phyloP scores from a whole-genome alignment of 1,140 invertebrate genomes.

The Ceratitis capitata region DNA sequence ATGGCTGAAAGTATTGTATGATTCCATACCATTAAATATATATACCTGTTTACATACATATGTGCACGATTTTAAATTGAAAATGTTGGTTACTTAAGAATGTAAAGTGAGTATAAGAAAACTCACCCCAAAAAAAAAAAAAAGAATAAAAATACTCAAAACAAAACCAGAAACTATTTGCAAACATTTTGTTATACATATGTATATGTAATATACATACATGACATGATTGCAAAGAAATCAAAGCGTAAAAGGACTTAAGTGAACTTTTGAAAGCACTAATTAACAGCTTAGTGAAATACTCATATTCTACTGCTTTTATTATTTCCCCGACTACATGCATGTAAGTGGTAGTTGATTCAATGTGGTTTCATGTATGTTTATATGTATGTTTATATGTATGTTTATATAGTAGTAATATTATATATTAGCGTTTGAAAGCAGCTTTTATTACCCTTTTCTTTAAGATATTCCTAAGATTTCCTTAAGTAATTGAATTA shows the following conservation, averaged over 20 bases:
- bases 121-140: neutral
- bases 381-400: neutral
- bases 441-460: neutral
- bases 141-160: neutral
- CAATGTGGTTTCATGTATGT: neutral
- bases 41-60: neutral
- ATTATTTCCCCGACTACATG: neutral
- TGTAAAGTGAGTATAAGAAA: neutral
- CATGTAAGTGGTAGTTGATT: too few relatives aligned
- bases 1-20: neutral
- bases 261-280: neutral
- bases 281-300: constrained; percentile 16
- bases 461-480: neutral
- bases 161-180: neutral
- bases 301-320: neutral
- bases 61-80: neutral
- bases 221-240: too few relatives aligned
- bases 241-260: neutral
- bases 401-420: too few relatives aligned
- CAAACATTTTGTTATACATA: too few relatives aligned
- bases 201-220: too few relatives aligned
- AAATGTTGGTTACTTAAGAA: neutral
- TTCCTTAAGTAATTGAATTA: neutral
- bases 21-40: neutral
- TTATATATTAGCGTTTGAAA: too few relatives aligned